Evolutionary conservation across 2,888 invertebrate genomes (phyloP).

Genomic region (Colletes collaris): DNA sequence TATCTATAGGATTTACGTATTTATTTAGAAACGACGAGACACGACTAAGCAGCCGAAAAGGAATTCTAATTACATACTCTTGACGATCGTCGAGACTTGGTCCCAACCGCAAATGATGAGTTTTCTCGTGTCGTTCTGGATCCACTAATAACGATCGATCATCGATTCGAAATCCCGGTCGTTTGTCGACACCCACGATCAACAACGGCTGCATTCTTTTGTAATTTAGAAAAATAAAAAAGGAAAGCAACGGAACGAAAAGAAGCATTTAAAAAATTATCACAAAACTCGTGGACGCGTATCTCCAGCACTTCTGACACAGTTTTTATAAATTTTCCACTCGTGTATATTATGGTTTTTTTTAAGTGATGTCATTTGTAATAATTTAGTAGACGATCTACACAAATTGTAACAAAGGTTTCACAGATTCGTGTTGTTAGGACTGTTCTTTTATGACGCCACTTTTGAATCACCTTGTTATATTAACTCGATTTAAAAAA

Average conservation of each 20-base stretch:
- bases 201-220: constrained; percentile 14
- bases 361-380: no score
- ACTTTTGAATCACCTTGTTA: no score
- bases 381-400: no score
- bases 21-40: constrained; percentile 52
- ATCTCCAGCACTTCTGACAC: no score
- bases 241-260: not conserved
- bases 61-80: constrained; percentile 32
- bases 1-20: constrained; percentile 38
- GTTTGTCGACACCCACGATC: constrained; percentile 13
- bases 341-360: no score
- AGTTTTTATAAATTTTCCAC: no score
- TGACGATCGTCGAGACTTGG: constrained; percentile 63
- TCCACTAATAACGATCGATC: constrained; percentile 45
- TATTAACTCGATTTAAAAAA: no score
- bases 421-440: no score
- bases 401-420: no score
- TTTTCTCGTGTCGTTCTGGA: constrained; percentile 42
- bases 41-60: constrained; percentile 46
- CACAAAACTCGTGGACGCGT: no score
- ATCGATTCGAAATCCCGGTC: constrained; percentile 37
- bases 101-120: constrained; percentile 60
- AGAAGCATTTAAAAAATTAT: no score
- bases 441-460: no score
- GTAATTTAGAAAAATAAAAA: not conserved